phyloP scores from a whole-genome alignment of 1,140 invertebrate species.

The Drosophila erecta region DNA sequence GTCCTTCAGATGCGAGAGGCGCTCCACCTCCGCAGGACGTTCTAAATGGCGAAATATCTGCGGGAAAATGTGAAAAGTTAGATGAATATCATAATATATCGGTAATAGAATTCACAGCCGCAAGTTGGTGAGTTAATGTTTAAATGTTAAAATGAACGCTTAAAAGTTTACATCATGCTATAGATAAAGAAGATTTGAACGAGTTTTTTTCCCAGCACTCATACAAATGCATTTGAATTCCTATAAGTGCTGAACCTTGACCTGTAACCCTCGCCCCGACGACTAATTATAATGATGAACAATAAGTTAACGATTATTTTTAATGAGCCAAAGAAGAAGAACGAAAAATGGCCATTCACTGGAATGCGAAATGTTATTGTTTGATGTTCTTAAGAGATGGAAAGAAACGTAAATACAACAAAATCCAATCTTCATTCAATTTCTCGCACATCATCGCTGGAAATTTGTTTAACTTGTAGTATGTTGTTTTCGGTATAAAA shows the following conservation, averaged over 20 bases:
- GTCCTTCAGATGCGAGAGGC: conserved; percentile 86
- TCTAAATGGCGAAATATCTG: conserved; percentile 91
- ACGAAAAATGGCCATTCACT: background rate
- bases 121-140: too few relatives aligned
- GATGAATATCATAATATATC: too few relatives aligned
- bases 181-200: background rate
- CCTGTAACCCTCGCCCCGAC: conserved; percentile 5
- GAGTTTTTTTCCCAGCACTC: too few relatives aligned
- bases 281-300: conserved; percentile 4
- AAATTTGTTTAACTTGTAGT: conserved; percentile 68
- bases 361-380: conserved; percentile 37
- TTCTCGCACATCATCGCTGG: conserved; percentile 72
- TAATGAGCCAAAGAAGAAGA: background rate
- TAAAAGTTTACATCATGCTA: background rate
- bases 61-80: background rate
- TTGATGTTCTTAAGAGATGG: conserved; percentile 31
- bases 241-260: background rate
- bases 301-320: conserved; percentile 12
- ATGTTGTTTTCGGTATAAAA: conserved; percentile 63
- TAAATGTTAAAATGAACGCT: too few relatives aligned
- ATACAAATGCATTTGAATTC: background rate
- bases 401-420: conserved; percentile 18
- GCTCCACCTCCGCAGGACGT: conserved; percentile 89
- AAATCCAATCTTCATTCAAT: conserved; percentile 58
- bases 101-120: too few relatives aligned